Percentiles rank a stretch among this genome's conserved stretches.
These are phyloP conservation scores for Cataglyphis hispanica DNA, from an alignment of 1,140 invertebrate species.

Conservation along the genomic window DNA sequence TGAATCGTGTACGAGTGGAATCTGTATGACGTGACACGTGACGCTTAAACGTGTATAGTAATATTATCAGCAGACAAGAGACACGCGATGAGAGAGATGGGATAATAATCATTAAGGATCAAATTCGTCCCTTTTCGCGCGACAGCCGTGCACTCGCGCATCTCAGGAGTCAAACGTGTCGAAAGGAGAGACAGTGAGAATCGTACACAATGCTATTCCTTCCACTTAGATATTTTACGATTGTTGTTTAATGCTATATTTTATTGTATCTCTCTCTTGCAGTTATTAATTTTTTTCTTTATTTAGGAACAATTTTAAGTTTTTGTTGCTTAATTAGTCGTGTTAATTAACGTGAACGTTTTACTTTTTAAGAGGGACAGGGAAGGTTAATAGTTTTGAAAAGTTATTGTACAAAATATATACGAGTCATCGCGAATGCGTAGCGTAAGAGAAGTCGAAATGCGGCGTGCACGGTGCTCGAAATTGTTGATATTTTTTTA, in stretches of 20 bases:
- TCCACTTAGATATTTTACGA: constrained; percentile 4
- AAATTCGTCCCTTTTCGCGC: constrained; percentile 78
- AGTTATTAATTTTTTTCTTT: constrained; percentile 7
- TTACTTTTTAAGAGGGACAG: not conserved
- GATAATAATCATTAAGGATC: constrained; percentile 58
- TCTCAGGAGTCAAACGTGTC: constrained; percentile 67
- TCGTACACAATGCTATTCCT: not conserved
- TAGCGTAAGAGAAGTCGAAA: constrained; percentile 1
- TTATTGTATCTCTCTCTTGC: constrained; percentile 13
- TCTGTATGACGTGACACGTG: not conserved
- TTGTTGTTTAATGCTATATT: constrained; percentile 32
- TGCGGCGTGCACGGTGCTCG: constrained; percentile 73
- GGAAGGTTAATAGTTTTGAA: not conserved
- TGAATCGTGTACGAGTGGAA: not conserved
- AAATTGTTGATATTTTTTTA: constrained; percentile 83
- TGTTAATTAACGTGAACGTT: constrained; percentile 13
- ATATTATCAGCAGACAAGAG: not conserved
- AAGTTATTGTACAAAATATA: not conserved
- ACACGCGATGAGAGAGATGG: constrained; percentile 1
- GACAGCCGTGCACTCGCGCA: constrained; percentile 71
- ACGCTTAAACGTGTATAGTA: constrained; percentile 3
- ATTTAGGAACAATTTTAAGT: constrained; percentile 20
- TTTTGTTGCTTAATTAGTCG: constrained; percentile 1
- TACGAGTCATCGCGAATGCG: not conserved
- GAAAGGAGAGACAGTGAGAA: not conserved